Percentiles rank a stretch among this genome's conserved stretches.
Conservation (phyloP, 2,888 invertebrate genomes). For the Heliconius ethilla region DNA sequence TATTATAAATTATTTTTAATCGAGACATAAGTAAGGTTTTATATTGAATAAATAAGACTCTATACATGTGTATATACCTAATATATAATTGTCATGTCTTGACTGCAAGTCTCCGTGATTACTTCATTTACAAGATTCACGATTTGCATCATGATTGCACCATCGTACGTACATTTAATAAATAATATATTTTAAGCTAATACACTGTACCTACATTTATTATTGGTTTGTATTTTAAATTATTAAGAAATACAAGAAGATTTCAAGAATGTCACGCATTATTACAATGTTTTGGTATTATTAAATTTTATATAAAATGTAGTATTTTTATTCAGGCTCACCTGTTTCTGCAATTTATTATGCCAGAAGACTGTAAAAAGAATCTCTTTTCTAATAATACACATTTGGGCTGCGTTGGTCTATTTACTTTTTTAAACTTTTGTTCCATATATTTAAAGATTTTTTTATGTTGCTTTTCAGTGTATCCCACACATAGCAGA, state of each 20-base stretch:
- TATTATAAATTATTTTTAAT: neutral
- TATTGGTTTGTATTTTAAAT: neutral
- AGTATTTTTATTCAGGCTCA: neutral
- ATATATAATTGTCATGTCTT: constrained; percentile 13
- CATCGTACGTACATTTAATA: neutral
- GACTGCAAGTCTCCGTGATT: constrained; percentile 20
- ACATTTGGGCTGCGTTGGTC: neutral
- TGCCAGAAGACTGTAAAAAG: neutral
- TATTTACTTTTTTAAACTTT: neutral
- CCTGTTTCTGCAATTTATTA: neutral
- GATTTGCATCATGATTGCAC: constrained; percentile 21
- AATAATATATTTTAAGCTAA: constrained; percentile 17
- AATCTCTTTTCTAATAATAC: neutral
- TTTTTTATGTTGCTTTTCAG: too few relatives aligned
- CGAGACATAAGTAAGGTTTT: neutral
- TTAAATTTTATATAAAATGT: neutral
- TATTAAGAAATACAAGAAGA: neutral
- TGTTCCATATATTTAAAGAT: neutral
- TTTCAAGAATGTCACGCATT: neutral
- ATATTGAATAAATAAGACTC: neutral
- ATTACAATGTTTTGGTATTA: neutral
- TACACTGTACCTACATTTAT: neutral
- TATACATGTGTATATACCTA: neutral
- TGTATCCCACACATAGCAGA: too few relatives aligned
- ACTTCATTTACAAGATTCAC: constrained; percentile 13